Percentiles rank a stretch among this genome's conserved stretches.
Evolutionary conservation across 2,888 invertebrate genomes (phyloP).

Genomic region (Lycocerus yunnanus): DNA sequence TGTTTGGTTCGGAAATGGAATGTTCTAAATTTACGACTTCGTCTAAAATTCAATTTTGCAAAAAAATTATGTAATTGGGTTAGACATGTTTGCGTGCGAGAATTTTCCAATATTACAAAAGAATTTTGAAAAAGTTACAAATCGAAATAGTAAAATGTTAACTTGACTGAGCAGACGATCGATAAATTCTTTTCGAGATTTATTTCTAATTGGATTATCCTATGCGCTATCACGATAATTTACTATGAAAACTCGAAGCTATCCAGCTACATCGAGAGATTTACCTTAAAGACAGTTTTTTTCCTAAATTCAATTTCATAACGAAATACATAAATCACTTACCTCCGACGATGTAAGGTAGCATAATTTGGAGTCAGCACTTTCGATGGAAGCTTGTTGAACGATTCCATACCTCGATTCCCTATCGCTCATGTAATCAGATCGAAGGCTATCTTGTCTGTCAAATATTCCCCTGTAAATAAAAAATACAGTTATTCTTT

Average conservation of each 20-base stretch:
- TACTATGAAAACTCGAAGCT: background rate
- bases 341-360: constrained; percentile 96
- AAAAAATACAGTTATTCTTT: background rate
- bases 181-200: background rate
- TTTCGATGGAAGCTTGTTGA: constrained; percentile 92
- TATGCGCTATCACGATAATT: background rate
- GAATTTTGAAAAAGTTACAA: background rate
- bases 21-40: background rate
- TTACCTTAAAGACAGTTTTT: background rate
- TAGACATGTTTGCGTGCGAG: background rate
- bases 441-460: constrained; percentile 86
- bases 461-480: constrained; percentile 78
- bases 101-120: background rate
- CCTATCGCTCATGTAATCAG: constrained; percentile 89
- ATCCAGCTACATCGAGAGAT: background rate
- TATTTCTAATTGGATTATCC: background rate
- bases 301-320: background rate
- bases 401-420: constrained; percentile 88
- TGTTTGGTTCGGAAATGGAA: background rate
- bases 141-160: background rate
- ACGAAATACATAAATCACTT: constrained; percentile 56
- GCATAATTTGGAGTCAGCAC: constrained; percentile 91
- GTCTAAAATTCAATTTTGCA: background rate
- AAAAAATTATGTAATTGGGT: background rate
- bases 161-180: background rate